Evolutionary conservation across 2,888 invertebrate genomes (phyloP).

Genomic region (Drosophila differens): DNA sequence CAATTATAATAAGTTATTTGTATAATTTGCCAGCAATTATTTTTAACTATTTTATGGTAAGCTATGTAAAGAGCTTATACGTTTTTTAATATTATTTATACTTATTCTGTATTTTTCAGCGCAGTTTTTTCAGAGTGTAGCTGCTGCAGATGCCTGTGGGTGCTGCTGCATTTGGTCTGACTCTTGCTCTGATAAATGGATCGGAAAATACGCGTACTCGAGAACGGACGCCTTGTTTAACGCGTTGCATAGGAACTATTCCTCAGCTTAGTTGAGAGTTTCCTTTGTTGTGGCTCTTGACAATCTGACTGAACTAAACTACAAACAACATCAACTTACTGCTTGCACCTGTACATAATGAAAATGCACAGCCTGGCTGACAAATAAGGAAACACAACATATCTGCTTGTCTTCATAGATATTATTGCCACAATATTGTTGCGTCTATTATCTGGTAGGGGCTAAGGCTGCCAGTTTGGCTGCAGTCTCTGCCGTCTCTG

Average conservation of each 20-base stretch:
- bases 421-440: neutral
- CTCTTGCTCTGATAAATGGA: constrained; percentile 73
- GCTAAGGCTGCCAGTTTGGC: constrained; percentile 1
- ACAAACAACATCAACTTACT: neutral
- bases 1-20: neutral
- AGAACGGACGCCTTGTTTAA: constrained; percentile 66
- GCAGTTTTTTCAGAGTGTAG: neutral
- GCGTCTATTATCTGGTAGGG: neutral
- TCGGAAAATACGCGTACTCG: constrained; percentile 78
- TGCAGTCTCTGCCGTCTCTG: neutral
- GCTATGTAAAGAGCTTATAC: neutral
- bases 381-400: neutral
- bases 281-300: constrained; percentile 12
- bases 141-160: neutral
- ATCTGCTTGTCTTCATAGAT: neutral
- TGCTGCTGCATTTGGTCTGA: constrained; percentile 6
- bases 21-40: neutral
- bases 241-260: constrained; percentile 26
- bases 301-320: neutral
- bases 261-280: constrained; percentile 10
- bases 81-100: neutral
- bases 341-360: constrained; percentile 8
- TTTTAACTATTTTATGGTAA: neutral
- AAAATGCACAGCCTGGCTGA: neutral
- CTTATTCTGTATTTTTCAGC: neutral